Conservation (phyloP, 2,113 vertebrate genomes). For the Ardeotis arabs region DNA sequence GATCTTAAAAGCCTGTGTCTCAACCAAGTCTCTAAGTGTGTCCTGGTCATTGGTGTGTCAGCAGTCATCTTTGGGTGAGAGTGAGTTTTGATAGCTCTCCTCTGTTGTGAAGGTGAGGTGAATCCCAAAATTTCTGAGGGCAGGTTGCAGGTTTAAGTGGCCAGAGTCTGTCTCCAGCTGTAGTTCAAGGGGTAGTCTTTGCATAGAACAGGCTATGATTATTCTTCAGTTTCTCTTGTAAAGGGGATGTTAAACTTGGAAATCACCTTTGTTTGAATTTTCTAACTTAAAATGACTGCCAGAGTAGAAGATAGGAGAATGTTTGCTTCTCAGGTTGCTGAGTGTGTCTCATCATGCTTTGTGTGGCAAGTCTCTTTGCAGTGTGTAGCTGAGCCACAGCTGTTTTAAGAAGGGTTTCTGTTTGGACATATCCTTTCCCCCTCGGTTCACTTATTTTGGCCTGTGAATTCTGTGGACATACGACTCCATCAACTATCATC, state of each 20-base stretch:
- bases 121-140: not conserved
- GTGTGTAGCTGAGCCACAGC: not conserved
- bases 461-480: not conserved
- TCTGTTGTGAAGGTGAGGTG: not conserved
- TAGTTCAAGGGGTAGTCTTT: not conserved
- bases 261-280: not conserved
- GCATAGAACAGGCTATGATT: not conserved
- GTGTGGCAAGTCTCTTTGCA: not conserved
- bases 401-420: not conserved
- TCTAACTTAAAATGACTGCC: not conserved
- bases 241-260: not conserved
- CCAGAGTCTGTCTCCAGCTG: not conserved
- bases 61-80: not conserved
- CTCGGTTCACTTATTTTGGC: not conserved
- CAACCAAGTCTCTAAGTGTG: not conserved
- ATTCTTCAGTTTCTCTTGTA: not conserved
- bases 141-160: not conserved
- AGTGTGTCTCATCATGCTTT: not conserved
- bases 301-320: not conserved
- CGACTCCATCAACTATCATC: rapidly evolving
- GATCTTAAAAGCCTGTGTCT: not conserved
- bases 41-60: not conserved
- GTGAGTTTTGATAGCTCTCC: not conserved
- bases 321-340: not conserved
- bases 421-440: not conserved